Conservation (phyloP, 1,140 invertebrate genomes). For the Hyles vespertilio region DNA sequence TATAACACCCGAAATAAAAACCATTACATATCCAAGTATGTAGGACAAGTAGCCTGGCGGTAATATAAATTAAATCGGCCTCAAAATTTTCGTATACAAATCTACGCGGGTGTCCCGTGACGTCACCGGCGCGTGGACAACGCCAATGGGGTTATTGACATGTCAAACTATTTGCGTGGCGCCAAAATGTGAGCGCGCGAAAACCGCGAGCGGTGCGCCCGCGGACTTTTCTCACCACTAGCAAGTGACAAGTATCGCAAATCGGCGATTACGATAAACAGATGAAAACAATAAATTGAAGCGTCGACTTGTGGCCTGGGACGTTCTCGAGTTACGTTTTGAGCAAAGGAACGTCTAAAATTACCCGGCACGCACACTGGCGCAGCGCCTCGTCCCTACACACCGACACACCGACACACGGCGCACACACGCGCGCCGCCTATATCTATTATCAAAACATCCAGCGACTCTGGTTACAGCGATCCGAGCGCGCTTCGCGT, state of each 20-base stretch:
- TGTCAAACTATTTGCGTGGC: slow-evolving; percentile 70
- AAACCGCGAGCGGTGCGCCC: slow-evolving; percentile 34
- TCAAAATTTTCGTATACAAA: slow-evolving; percentile 55
- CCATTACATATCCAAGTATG: slow-evolving; percentile 2
- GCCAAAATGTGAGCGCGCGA: slow-evolving; percentile 69
- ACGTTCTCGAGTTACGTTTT: slow-evolving; percentile 70
- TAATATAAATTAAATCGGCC: slow-evolving; percentile 66
- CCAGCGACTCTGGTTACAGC: slow-evolving; percentile 70
- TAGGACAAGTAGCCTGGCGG: slow-evolving; percentile 46
- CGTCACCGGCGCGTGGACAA: slow-evolving; percentile 60
- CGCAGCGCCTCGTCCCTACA: slow-evolving; percentile 38
- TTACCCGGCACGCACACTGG: slow-evolving; percentile 66
- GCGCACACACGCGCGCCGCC: slow-evolving; percentile 41
- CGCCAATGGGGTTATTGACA: slow-evolving; percentile 70
- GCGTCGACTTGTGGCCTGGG: slow-evolving; percentile 68
- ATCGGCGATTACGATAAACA: slow-evolving; percentile 53
- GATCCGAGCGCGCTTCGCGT: slow-evolving; percentile 73
- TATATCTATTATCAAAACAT: slow-evolving; percentile 76
- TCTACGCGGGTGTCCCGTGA: slow-evolving; percentile 51
- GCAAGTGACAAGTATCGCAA: slow-evolving; percentile 33
- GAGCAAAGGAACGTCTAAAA: slow-evolving; percentile 75
- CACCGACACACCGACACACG: slow-evolving; percentile 29
- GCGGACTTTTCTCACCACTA: slow-evolving; percentile 26
- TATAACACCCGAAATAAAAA: slow-evolving; percentile 5
- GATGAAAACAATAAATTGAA: slow-evolving; percentile 74